A percentile compares a stretch with the other conserved stretches of the same genome.
phyloP scores from a whole-genome alignment of 2,888 invertebrate species.

The Hypolimnas misippus region DNA sequence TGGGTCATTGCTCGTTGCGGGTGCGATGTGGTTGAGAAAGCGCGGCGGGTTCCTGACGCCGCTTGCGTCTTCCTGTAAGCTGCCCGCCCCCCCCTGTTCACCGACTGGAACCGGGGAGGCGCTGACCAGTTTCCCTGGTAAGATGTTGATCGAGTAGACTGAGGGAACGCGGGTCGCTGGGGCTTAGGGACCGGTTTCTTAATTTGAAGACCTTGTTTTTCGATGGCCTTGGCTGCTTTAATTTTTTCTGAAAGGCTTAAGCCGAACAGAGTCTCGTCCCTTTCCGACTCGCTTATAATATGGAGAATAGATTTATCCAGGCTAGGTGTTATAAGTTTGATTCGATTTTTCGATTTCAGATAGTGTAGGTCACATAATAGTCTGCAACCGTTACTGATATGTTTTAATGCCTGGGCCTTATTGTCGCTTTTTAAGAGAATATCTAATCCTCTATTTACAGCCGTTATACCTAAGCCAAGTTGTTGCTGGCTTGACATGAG shows the following conservation, averaged over 20 bases:
- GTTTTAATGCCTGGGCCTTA: constrained; percentile 10
- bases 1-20: neutral
- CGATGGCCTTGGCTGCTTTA: constrained; percentile 38
- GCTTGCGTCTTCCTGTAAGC: constrained; percentile 4
- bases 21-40: neutral
- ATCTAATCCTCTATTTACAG: constrained; percentile 2
- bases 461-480: constrained; percentile 10
- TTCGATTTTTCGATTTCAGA: constrained; percentile 20
- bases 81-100: neutral
- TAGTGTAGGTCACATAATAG: constrained; percentile 33
- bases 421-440: neutral
- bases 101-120: constrained; percentile 36
- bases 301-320: constrained; percentile 31
- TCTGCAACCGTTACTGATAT: constrained; percentile 35
- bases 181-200: constrained; percentile 25
- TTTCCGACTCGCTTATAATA: constrained; percentile 23
- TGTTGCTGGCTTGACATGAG: constrained; percentile 7
- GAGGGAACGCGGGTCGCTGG: neutral
- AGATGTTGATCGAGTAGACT: neutral
- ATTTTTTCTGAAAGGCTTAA: constrained; percentile 36
- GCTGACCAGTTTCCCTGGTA: constrained; percentile 42
- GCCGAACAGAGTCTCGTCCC: constrained; percentile 38
- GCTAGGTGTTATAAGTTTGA: constrained; percentile 19
- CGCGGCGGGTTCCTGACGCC: neutral
- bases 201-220: constrained; percentile 38